Percentiles rank a stretch among this genome's conserved stretches.
Conservation (phyloP, 2,888 invertebrate species). For the Helicoverpa assulta region DNA sequence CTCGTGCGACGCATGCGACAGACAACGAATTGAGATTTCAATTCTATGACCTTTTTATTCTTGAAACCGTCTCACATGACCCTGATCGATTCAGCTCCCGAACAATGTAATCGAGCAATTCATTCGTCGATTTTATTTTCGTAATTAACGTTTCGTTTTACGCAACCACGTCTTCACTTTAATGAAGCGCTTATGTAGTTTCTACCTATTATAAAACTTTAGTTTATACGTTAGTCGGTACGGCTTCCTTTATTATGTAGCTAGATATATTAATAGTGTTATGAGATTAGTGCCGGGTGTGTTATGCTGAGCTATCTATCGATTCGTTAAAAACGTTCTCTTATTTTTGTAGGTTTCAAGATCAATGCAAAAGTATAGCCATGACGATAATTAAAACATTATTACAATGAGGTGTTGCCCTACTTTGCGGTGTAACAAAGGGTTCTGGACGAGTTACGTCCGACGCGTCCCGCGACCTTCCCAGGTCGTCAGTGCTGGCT, state of each 20-base stretch:
- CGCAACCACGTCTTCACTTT: conserved; percentile 43
- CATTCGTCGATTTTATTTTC: conserved; percentile 51
- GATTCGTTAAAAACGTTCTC: background rate
- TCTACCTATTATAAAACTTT: conserved; percentile 46
- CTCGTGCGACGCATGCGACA: conserved; percentile 68
- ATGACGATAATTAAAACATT: background rate
- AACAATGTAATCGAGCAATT: conserved; percentile 54
- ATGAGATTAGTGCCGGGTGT: conserved; percentile 22
- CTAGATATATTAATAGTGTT: conserved; percentile 29
- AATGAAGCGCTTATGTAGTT: conserved; percentile 44
- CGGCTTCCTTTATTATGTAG: conserved; percentile 49
- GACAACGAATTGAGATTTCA: conserved; percentile 73
- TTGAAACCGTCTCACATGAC: conserved; percentile 73
- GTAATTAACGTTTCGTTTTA: conserved; percentile 50
- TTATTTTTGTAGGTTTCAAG: background rate
- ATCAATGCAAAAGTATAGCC: background rate
- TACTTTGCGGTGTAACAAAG: conserved; percentile 2
- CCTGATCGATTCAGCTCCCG: conserved; percentile 57
- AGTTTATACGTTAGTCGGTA: conserved; percentile 19
- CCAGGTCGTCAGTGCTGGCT: conserved; percentile 39
- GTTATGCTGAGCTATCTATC: conserved; percentile 11
- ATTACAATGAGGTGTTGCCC: background rate
- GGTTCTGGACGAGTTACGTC: conserved; percentile 32
- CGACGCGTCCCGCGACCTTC: conserved; percentile 46
- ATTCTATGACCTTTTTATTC: conserved; percentile 71